These are phyloP conservation scores for Drymodes brunneopygia DNA, from an alignment of 2,113 vertebrate species.

Conservation along the genomic window DNA sequence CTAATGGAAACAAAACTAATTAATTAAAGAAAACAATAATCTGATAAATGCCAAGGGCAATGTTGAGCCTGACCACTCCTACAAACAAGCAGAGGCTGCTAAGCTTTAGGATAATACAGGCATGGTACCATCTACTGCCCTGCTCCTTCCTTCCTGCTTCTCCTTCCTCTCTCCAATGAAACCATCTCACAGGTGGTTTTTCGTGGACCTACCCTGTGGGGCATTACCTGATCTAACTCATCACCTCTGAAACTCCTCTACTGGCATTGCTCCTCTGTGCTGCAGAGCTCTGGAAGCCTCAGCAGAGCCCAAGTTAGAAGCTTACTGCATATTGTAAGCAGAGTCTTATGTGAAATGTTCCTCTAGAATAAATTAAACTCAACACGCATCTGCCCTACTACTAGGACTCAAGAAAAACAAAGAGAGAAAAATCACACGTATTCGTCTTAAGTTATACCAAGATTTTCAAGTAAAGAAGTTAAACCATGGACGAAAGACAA, in stretches of 20 bases:
- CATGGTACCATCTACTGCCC: not conserved
- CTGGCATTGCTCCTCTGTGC: not conserved
- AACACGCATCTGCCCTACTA: not conserved
- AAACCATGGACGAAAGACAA: not conserved
- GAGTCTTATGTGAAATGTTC: not conserved
- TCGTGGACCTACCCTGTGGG: not conserved
- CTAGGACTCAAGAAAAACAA: not conserved
- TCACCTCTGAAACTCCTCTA: not conserved
- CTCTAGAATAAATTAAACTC: not conserved
- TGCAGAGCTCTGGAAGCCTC: not conserved
- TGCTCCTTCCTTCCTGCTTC: not conserved
- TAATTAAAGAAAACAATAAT: not conserved
- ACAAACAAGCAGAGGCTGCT: not conserved
- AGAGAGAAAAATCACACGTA: not conserved
- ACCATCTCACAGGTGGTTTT: not conserved
- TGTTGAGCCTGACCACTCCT: not conserved
- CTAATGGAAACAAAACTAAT: not conserved
- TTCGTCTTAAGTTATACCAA: not conserved
- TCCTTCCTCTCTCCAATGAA: not conserved
- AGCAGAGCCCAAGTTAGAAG: not conserved
- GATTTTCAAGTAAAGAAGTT: not conserved
- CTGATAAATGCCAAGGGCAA: not conserved
- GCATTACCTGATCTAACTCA: not conserved
- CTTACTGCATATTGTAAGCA: not conserved
- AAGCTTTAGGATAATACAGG: not conserved